Conservation (phyloP, 2,797 vertebrate genomes). For the Streptopelia turtur region DNA sequence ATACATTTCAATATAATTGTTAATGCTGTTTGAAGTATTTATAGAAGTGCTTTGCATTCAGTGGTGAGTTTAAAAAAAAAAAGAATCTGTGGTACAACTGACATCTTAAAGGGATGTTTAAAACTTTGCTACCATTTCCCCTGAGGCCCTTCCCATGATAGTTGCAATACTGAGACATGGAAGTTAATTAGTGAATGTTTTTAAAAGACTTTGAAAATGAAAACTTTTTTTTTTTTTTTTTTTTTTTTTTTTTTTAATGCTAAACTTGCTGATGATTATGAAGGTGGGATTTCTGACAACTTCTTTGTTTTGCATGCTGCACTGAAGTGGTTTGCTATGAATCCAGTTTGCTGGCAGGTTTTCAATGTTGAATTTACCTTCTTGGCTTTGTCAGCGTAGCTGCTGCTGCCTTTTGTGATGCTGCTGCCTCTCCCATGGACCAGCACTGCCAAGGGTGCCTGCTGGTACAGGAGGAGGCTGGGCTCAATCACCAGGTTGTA, state of each 20-base stretch:
- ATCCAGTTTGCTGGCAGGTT: neutral
- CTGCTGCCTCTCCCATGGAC: fast-evolving
- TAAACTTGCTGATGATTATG: neutral
- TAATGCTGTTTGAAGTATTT: slow-evolving; percentile 33
- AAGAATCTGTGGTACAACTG: neutral
- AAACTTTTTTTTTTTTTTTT: neutral
- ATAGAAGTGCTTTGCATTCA: slow-evolving; percentile 38
- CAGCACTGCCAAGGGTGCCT: neutral
- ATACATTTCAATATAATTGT: neutral
- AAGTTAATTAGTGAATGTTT: slow-evolving; percentile 14
- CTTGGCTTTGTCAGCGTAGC: neutral
- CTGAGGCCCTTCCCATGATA: slow-evolving; percentile 23
- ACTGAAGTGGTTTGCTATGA: slow-evolving; percentile 3
- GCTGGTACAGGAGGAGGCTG: neutral
- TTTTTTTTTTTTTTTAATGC: neutral
- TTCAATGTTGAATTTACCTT: neutral
- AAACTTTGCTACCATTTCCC: neutral
- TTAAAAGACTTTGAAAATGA: slow-evolving; percentile 37
- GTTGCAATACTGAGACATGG: neutral
- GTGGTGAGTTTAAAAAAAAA: neutral
- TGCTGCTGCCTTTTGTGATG: neutral
- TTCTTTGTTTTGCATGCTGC: neutral
- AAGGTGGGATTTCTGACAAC: slow-evolving; percentile 19
- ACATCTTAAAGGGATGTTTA: neutral
- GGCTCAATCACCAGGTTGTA: neutral